Conservation (phyloP, 2,113 vertebrate genomes). For the Cyprinodon brontotheroides region DNA sequence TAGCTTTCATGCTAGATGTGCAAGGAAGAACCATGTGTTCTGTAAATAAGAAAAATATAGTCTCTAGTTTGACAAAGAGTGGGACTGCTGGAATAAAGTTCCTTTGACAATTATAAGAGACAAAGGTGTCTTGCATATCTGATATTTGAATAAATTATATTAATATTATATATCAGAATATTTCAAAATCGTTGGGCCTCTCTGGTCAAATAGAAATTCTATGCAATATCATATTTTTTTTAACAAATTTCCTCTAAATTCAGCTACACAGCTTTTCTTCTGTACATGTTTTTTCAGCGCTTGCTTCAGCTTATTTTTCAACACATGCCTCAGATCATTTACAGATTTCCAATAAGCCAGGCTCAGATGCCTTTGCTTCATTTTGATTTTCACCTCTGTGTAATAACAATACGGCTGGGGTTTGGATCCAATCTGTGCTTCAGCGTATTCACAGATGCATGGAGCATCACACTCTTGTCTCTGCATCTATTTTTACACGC, state of each 20-base stretch:
- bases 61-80: too few species aligned
- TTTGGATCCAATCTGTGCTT: conserved; percentile 50
- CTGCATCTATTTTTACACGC: conserved; percentile 69
- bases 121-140: neutral
- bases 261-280: conserved; percentile 8
- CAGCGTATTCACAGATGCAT: conserved; percentile 51
- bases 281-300: conserved; percentile 25
- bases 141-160: neutral
- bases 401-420: conserved; percentile 38
- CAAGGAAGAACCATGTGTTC: too few species aligned
- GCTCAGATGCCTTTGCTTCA: conserved; percentile 28
- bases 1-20: too few species aligned
- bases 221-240: neutral
- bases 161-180: neutral
- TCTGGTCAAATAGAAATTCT: neutral
- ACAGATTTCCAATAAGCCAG: conserved; percentile 40
- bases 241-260: conserved; percentile 3
- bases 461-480: conserved; percentile 55
- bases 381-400: conserved; percentile 49
- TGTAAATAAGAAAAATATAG: too few species aligned
- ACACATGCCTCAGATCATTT: conserved; percentile 11
- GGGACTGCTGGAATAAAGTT: too few species aligned
- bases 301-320: conserved; percentile 3
- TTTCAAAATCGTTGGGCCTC: neutral
- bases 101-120: neutral